Conservation (phyloP, 2,888 invertebrate genomes). For the Agriotes lineatus region DNA sequence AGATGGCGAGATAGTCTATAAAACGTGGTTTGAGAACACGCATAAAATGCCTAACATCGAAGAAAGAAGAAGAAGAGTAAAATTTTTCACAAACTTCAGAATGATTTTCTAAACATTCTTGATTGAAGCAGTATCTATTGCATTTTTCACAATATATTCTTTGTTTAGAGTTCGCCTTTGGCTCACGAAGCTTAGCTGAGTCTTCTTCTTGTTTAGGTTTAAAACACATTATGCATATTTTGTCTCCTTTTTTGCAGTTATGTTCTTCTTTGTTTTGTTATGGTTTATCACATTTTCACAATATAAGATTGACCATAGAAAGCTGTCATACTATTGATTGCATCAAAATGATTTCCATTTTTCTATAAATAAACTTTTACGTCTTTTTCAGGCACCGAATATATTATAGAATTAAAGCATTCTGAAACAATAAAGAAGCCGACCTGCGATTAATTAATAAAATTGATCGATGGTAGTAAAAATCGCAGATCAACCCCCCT, state of each 20-base stretch:
- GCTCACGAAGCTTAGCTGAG: no score
- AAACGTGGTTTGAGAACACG: no score
- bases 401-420: not conserved
- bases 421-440: not conserved
- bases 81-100: constrained; percentile 14
- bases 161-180: no score
- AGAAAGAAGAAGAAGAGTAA: no score
- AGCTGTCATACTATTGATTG: constrained; percentile 27
- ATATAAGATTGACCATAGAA: constrained; percentile 25
- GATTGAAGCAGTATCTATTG: constrained; percentile 17
- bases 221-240: constrained; percentile 28
- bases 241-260: constrained; percentile 30
- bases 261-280: constrained; percentile 29
- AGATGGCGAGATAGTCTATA: no score
- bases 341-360: constrained; percentile 36
- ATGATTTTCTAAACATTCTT: constrained; percentile 20
- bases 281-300: constrained; percentile 33
- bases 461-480: no score
- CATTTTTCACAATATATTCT: constrained; percentile 27
- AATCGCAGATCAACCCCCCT: no score
- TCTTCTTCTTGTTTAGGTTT: constrained; percentile 22
- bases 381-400: not conserved
- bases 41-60: no score
- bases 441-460: no score
- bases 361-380: constrained; percentile 17